These are phyloP conservation scores for Dicycla oo DNA, from an alignment of 2,888 invertebrate species.

Conservation along the genomic window DNA sequence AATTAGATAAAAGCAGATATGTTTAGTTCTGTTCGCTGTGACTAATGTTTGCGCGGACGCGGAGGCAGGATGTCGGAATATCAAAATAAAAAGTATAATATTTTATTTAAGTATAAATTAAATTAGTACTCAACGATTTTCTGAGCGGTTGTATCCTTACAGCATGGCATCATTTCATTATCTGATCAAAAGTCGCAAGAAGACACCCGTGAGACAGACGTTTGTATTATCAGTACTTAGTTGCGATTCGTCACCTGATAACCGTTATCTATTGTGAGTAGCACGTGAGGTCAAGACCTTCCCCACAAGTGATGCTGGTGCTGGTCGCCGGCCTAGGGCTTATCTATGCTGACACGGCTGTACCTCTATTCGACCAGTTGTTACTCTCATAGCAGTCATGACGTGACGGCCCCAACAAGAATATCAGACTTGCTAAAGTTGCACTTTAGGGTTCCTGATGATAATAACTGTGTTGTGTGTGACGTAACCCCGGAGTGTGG, in stretches of 20 bases:
- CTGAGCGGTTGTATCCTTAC: not conserved
- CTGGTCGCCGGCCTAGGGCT: no score
- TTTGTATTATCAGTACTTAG: not conserved
- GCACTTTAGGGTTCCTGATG: not conserved
- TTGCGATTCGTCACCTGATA: not conserved
- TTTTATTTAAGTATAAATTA: conserved; percentile 7
- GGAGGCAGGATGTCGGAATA: conserved; percentile 2
- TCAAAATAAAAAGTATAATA: conserved; percentile 1
- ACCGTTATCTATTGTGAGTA: not conserved
- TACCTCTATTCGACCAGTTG: not conserved
- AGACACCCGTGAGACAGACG: no score
- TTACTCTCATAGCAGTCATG: no score
- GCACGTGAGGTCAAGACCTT: not conserved
- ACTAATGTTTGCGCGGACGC: conserved; percentile 27
- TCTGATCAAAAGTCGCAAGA: not conserved
- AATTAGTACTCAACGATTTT: not conserved
- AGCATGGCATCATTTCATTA: not conserved
- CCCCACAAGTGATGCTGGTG: not conserved
- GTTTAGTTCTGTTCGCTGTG: conserved; percentile 34
- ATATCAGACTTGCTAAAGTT: not conserved
- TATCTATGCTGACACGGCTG: not conserved
- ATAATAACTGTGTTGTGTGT: no score
- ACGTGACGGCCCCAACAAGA: not conserved
- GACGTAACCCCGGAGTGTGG: not conserved
- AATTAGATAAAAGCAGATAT: conserved; percentile 54